phyloP scores from a whole-genome alignment of 1,140 invertebrate genomes.

The Nylanderia fulva region DNA sequence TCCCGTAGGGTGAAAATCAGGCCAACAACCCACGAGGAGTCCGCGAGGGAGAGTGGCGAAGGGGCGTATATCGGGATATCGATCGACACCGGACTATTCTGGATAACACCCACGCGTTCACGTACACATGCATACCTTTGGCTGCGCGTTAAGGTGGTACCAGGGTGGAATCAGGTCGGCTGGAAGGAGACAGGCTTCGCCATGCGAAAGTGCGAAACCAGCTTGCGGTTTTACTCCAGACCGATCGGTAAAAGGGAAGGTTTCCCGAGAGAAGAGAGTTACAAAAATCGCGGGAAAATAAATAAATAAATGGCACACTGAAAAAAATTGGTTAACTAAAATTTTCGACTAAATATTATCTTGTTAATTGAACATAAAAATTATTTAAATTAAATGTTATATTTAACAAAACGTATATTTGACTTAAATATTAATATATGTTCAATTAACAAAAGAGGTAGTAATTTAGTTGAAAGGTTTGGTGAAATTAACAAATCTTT shows the following conservation, averaged over 20 bases:
- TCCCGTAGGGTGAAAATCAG: slow-evolving; percentile 66
- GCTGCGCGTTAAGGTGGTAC: slow-evolving; percentile 47
- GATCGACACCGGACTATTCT: slow-evolving; percentile 70
- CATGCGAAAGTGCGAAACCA: slow-evolving; percentile 25
- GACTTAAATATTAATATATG: no score
- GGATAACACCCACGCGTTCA: slow-evolving; percentile 56
- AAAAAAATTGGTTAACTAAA: no score
- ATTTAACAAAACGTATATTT: no score
- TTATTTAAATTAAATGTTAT: no score
- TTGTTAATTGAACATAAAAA: no score
- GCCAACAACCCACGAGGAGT: slow-evolving; percentile 76
- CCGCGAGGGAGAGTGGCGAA: slow-evolving; percentile 9
- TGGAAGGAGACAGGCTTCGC: background rate
- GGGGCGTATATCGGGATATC: slow-evolving; percentile 70
- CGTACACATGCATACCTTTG: background rate
- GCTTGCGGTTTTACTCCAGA: background rate
- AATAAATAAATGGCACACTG: background rate
- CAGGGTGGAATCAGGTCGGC: slow-evolving; percentile 67
- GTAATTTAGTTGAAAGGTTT: no score
- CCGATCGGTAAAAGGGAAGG: background rate
- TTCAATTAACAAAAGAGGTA: no score
- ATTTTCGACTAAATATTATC: no score
- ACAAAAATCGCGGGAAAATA: background rate
- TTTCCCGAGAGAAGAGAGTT: background rate
- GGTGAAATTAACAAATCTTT: no score